A percentile compares a stretch with the other conserved stretches of the same genome.
These are phyloP conservation scores for Lemur catta DNA, from an alignment of 2,797 vertebrate genomes.

Conservation along the genomic window DNA sequence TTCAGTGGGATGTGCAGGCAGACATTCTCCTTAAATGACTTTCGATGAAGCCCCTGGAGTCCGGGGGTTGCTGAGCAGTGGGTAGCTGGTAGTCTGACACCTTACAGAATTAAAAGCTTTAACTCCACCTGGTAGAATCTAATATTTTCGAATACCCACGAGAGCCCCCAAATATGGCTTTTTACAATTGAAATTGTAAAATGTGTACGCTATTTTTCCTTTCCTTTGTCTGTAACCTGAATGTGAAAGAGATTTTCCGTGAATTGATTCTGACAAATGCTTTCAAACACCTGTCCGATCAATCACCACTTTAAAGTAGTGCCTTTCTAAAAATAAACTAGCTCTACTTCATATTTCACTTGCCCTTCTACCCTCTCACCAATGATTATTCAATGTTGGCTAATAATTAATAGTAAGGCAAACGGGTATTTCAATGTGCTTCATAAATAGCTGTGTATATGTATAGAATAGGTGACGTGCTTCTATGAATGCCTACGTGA, in stretches of 20 bases:
- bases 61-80: not conserved
- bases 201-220: not conserved
- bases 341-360: not conserved
- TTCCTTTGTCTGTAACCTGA: constrained; percentile 23
- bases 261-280: constrained; percentile 46
- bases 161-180: not conserved
- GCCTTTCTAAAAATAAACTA: constrained; percentile 60
- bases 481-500: not conserved
- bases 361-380: not conserved
- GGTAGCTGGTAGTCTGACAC: not conserved
- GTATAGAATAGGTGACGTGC: not conserved
- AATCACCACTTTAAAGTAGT: constrained; percentile 44
- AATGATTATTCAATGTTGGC: not conserved
- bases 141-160: constrained; percentile 47
- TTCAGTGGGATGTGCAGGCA: not conserved
- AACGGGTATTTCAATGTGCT: not conserved
- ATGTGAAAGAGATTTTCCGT: constrained; percentile 31
- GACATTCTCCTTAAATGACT: not conserved
- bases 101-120: constrained; percentile 27
- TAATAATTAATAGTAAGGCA: constrained; percentile 43
- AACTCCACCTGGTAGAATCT: not conserved
- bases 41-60: not conserved
- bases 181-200: constrained; percentile 37
- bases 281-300: constrained; percentile 46
- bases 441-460: not conserved